A percentile compares a stretch with the other conserved stretches of the same genome.
phyloP scores from a whole-genome alignment of 1,140 invertebrate species.

The Calycopis cecrops region DNA sequence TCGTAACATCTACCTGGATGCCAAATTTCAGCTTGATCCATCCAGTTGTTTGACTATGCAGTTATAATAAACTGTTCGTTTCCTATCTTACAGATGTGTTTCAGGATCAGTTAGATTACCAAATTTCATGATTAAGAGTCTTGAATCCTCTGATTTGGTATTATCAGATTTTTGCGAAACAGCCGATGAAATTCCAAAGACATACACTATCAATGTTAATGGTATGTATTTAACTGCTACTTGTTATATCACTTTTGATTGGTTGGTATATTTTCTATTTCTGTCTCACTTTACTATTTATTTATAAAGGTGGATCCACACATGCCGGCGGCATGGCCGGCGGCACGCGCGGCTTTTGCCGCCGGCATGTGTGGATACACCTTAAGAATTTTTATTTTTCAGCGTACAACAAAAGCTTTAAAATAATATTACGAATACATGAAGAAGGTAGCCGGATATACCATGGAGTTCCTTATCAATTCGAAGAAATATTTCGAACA shows the following conservation, averaged over 20 bases:
- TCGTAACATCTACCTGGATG: no score
- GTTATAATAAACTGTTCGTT: no score
- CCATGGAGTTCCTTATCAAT: constrained; percentile 34
- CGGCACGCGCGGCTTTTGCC: no score
- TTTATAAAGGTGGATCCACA: no score
- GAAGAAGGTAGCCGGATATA: constrained; percentile 32
- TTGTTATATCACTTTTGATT: no score
- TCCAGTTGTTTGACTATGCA: no score
- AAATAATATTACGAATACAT: constrained; percentile 41
- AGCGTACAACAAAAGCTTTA: constrained; percentile 35
- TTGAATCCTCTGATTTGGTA: constrained; percentile 44
- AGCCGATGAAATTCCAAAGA: constrained; percentile 40
- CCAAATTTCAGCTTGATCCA: no score
- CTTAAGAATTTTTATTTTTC: constrained; percentile 19
- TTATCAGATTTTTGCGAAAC: constrained; percentile 52
- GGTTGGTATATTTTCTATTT: no score
- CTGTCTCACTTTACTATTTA: no score
- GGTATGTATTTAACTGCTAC: constrained; percentile 35
- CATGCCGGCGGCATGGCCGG: no score
- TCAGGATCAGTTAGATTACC: constrained; percentile 50
- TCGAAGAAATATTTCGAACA: constrained; percentile 34
- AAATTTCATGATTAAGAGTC: constrained; percentile 32
- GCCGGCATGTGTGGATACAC: no score
- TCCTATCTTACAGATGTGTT: constrained; percentile 41
- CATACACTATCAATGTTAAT: constrained; percentile 44